Evolutionary conservation across 2,797 vertebrate species (phyloP), one percentile per base, ranked within the genome.

Genomic region (Danio aesculapii): DNA sequence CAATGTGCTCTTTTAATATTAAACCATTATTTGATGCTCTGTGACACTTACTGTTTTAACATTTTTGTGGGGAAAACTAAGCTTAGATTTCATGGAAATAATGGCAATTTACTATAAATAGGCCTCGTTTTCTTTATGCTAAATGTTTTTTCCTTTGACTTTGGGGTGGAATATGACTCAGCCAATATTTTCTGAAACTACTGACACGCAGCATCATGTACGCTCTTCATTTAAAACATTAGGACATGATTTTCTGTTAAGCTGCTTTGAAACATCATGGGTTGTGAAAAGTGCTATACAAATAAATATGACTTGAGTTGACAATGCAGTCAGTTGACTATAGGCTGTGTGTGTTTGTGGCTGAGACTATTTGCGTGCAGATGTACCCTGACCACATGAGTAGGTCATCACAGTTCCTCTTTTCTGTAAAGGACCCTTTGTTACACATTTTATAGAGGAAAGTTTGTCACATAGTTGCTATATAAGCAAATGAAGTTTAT

Each of bases 391-490:
- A 76, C 81, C 76, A 77, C 79, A 84, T 68, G 72, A 73, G 61
- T 61, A 21, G 57, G 61, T 7, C 43, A 49, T 84, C 81, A 74
- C 68, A 82, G 75, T 83, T 85, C 77, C 84, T 67, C 67, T 71
- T 82, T 81, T 79, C 75, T 82, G 55, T 75, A 81, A 72, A 70
- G 57, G 52, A 14, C 73, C 75, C 64, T 86, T 86, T 86, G 83
- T 85, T 83, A 41, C 47, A 30, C 46, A 76, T 74, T 84, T 79
- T 76, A 69, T 79, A 17, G 61, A 43, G 59, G 53, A 7, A 57
- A 85, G 70, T 70, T 81, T 66, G 10, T 76, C 46, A 53, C 62
- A 69, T 68, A 52, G 66, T 79, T 17, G 7, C 17, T 52, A 6
- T 9, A 17, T 30, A 77, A 61, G 71, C 61, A 75, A 71, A 43